Percentiles rank a stretch among this genome's conserved stretches.
These are phyloP conservation scores for Uropsilus gracilis DNA, from an alignment of 2,113 vertebrate genomes.

Conservation along the genomic window DNA sequence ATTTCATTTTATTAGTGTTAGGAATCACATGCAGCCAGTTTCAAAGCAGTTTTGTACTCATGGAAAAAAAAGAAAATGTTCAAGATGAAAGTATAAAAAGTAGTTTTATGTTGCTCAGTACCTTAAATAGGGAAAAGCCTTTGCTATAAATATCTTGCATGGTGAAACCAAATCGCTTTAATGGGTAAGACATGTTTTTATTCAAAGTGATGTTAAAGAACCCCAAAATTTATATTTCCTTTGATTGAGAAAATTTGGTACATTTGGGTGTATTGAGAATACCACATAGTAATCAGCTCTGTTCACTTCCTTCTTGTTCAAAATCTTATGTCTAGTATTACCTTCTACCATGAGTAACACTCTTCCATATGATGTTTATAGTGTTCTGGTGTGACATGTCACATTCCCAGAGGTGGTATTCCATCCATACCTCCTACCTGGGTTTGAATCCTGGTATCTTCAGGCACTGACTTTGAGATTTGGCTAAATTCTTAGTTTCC, in stretches of 20 bases:
- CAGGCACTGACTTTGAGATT: background rate
- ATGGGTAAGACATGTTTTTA: background rate
- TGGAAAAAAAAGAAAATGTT: background rate
- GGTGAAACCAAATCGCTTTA: background rate
- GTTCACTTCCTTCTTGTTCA: background rate
- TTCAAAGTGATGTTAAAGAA: background rate
- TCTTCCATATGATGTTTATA: accelerated
- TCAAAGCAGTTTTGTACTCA: background rate
- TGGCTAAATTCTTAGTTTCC: background rate
- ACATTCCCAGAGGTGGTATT: too few species aligned
- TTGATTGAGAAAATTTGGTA: too few species aligned
- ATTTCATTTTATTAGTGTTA: background rate
- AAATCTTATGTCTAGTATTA: background rate
- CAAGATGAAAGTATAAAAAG: background rate
- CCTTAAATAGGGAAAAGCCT: background rate
- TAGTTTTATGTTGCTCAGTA: background rate
- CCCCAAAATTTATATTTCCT: too few species aligned
- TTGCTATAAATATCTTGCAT: background rate
- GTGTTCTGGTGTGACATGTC: background rate
- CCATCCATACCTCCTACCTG: background rate
- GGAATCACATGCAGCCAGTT: background rate
- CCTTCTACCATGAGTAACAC: background rate
- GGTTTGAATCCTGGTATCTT: too few species aligned
- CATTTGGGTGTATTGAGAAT: background rate
- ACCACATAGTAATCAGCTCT: background rate